Evolutionary conservation across 2,888 invertebrate genomes (phyloP), one percentile per base, ranked within the genome.

Genomic region (Trachelus troglodyta): DNA sequence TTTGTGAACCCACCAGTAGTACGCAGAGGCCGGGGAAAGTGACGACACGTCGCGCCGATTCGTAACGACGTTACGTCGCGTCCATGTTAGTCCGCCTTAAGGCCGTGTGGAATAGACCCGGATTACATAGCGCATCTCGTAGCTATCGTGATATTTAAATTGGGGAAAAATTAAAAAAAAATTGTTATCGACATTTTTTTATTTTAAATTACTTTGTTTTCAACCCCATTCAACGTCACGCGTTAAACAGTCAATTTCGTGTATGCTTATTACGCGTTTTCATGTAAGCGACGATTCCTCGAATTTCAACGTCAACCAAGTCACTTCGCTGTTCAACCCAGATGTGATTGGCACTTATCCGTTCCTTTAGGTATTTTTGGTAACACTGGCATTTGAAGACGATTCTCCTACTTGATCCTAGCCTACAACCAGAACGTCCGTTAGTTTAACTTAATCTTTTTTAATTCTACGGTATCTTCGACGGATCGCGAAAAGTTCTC

Each of bases 61-160:
- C 85, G 85, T 87, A 85, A 86, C 83, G 81, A 81, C 81, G 83
- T 87, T 87, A 87, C 85, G 84, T 84, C 83, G 84, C 77, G 81
- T 81, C 81, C 82, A 84, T 82, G 84, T 12, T 40, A 34, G 75
- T 56, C 23, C 23, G 56, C 30, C 76, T 75, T 78, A 78, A 80
- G 78, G 78, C 75, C 74, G 73, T 3, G n/a, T 4, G 33, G 71
- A 33, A 71, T 6, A 12, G 71, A 12, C 11, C 71, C 33, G 71
- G 12, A 71, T 34, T 81, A 77, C 76, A 82, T 80, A 69, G 74
- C 79, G 74, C 23, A 2, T 23, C 56, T 56, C 31, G 69, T 30
- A 69, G 40, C 74, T 76, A 31, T 56, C 75, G 37, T 79, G 77
- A n/a, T 81, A 81, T 83, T 83, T 79, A 76, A 84, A 84, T 78